Evolutionary conservation across 2,888 invertebrate genomes (phyloP).

Genomic region (Sarcophaga rosellei): DNA sequence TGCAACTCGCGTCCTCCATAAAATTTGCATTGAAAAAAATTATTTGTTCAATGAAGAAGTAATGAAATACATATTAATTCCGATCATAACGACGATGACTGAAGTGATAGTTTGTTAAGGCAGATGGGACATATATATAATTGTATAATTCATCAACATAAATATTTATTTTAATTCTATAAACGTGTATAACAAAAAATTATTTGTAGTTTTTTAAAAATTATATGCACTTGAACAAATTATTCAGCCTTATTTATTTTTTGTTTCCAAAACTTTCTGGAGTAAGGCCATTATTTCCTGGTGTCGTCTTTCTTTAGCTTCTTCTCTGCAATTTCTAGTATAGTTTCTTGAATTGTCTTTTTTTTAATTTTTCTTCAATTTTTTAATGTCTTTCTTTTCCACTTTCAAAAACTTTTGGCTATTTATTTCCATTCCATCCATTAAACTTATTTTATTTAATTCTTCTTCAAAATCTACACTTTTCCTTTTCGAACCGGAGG

Average conservation of each 20-base stretch:
- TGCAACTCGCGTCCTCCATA: slow-evolving; percentile 20
- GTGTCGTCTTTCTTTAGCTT: neutral
- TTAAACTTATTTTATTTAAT: slow-evolving; percentile 15
- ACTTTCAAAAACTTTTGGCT: too few species aligned
- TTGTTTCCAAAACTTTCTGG: neutral
- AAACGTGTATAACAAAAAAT: too few species aligned
- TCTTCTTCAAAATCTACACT: slow-evolving; percentile 42
- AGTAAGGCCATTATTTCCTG: neutral
- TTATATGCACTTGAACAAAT: neutral
- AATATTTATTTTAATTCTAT: neutral
- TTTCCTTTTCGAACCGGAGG: slow-evolving; percentile 29
- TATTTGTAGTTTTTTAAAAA: too few species aligned
- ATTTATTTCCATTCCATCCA: neutral
- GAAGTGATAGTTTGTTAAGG: slow-evolving; percentile 9
- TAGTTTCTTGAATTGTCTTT: neutral
- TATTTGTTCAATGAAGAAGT: slow-evolving; percentile 5
- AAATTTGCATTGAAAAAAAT: slow-evolving; percentile 22
- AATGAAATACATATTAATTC: neutral
- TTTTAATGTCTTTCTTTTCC: too few species aligned
- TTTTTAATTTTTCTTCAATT: neutral
- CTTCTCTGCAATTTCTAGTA: slow-evolving; percentile 2
- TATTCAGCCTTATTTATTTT: neutral
- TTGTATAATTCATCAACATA: slow-evolving; percentile 32
- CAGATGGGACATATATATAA: slow-evolving; percentile 13
- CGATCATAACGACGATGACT: slow-evolving; percentile 11